These are phyloP conservation scores for Xanthorhoe designata DNA, from an alignment of 2,888 invertebrate species.

Conservation along the genomic window DNA sequence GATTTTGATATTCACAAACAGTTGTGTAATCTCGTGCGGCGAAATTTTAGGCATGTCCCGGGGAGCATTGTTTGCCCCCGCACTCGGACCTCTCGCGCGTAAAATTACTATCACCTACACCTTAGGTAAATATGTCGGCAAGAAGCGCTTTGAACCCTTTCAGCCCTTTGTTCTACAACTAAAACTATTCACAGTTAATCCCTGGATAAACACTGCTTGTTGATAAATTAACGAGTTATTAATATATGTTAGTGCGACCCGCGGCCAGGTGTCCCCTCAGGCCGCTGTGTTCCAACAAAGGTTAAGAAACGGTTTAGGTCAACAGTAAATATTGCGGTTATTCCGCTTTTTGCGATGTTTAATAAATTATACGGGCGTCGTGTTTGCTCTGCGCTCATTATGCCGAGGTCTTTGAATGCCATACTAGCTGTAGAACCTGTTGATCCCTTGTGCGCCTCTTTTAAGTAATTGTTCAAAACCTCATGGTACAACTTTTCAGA, in stretches of 20 bases:
- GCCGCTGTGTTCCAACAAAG: conserved; percentile 77
- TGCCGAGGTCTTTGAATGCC: conserved; percentile 53
- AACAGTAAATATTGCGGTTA: conserved; percentile 78
- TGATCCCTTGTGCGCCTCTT: conserved; percentile 48
- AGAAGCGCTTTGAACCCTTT: conserved; percentile 85
- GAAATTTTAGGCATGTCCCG: conserved; percentile 70
- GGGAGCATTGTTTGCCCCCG: conserved; percentile 61
- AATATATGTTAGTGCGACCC: conserved; percentile 82
- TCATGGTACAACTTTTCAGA: conserved; percentile 18
- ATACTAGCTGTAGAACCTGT: conserved; percentile 51
- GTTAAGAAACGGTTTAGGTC: conserved; percentile 77
- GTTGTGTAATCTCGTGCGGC: conserved; percentile 60
- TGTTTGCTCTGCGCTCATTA: conserved; percentile 67
- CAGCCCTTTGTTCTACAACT: conserved; percentile 84
- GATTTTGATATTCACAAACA: conserved; percentile 66
- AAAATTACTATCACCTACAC: conserved; percentile 85
- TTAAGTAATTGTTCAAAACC: conserved; percentile 26
- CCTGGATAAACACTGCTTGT: conserved; percentile 84
- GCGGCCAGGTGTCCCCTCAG: conserved; percentile 81
- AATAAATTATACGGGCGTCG: conserved; percentile 71
- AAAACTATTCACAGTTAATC: conserved; percentile 85
- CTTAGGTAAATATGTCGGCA: conserved; percentile 85
- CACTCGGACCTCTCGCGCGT: conserved; percentile 81
- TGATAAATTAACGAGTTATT: conserved; percentile 85
- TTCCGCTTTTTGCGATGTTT: conserved; percentile 74